Percentiles rank a stretch among this genome's conserved stretches.
Conservation (phyloP, 2,888 invertebrate genomes). For the Eretmocerus hayati region DNA sequence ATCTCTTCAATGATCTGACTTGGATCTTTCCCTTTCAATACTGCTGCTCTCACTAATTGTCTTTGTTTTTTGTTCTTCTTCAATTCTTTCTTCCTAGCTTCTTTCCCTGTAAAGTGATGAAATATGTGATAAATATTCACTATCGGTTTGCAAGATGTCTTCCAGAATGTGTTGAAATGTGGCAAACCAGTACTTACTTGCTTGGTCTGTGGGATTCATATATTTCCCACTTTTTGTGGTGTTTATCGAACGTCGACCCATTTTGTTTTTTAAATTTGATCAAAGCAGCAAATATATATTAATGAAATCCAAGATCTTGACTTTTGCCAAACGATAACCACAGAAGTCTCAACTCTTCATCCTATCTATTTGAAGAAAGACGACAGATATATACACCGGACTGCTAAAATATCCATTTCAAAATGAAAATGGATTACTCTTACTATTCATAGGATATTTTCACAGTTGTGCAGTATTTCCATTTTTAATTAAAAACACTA, state of each 20-base stretch:
- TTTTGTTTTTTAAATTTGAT: constrained; percentile 47
- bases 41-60: constrained; percentile 91
- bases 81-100: constrained; percentile 92
- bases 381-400: too few species aligned
- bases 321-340: too few species aligned
- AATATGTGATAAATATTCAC: background rate
- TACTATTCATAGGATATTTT: too few species aligned
- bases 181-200: constrained; percentile 66
- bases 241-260: constrained; percentile 95
- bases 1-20: constrained; percentile 89
- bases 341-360: too few species aligned
- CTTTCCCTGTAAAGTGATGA: constrained; percentile 65
- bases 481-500: too few species aligned
- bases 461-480: too few species aligned
- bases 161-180: background rate
- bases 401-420: too few species aligned
- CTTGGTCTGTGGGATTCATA: constrained; percentile 99
- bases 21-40: constrained; percentile 96
- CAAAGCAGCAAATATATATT: too few species aligned
- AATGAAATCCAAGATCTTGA: too few species aligned
- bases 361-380: too few species aligned
- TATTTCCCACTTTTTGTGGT: constrained; percentile 99
- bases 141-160: background rate
- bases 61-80: constrained; percentile 98
- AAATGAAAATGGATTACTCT: too few species aligned